Percentiles rank a stretch among this genome's conserved stretches.
Conservation (phyloP, 2,888 invertebrate species). For the Athalia cordata region DNA sequence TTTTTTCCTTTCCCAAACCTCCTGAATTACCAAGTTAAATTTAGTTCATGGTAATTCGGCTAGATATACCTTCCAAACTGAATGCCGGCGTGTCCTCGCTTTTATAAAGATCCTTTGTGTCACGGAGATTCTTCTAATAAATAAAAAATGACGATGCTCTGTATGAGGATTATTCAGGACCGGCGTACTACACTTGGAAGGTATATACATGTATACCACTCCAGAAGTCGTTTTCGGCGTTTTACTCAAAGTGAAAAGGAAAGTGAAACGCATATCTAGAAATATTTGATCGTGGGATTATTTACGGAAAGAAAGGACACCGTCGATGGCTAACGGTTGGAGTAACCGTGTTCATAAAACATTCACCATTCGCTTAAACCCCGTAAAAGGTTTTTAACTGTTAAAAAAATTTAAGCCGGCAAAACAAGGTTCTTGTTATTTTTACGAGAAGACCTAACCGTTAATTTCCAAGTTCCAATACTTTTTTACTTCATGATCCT, state of each 20-base stretch:
- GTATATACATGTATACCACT: not conserved
- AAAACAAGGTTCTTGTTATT: too few species aligned
- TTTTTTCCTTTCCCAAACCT: not conserved
- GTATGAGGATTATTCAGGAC: not conserved
- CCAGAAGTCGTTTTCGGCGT: not conserved
- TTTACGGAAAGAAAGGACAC: slow-evolving; percentile 17
- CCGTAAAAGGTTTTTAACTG: not conserved
- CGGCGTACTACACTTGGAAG: slow-evolving; percentile 7
- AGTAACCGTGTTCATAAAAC: slow-evolving; percentile 16
- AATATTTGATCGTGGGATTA: slow-evolving; percentile 31
- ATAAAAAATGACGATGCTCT: slow-evolving; percentile 1
- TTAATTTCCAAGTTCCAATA: not conserved
- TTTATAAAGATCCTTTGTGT: slow-evolving; percentile 22
- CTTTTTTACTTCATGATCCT: too few species aligned
- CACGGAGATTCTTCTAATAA: slow-evolving; percentile 9
- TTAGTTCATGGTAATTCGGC: slow-evolving; percentile 25
- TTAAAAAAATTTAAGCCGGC: too few species aligned
- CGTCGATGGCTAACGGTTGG: not conserved
- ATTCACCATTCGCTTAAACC: slow-evolving; percentile 8
- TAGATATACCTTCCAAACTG: not conserved
- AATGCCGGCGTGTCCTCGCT: not conserved
- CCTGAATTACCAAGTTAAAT: slow-evolving; percentile 11
- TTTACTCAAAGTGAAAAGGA: slow-evolving; percentile 8
- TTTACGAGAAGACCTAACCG: not conserved
- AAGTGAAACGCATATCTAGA: slow-evolving; percentile 2